Evolutionary conservation across 2,888 invertebrate genomes (phyloP), one percentile per base, ranked within the genome.

Genomic region (Eupithecia exiguata): DNA sequence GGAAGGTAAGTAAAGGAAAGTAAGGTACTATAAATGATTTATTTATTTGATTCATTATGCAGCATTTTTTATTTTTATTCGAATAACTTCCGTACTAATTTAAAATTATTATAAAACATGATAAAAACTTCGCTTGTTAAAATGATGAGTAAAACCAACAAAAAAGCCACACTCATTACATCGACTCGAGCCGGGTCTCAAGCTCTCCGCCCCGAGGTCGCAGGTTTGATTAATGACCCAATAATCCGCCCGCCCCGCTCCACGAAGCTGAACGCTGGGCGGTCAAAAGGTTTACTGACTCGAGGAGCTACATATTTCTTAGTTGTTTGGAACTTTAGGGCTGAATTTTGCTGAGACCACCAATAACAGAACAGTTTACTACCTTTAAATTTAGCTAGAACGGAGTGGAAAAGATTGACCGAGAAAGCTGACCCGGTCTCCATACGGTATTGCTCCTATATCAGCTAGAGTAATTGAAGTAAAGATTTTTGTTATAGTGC

Each of bases 221-320:
- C 78, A 85, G 88, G 86, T 82, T 89, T 93, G 94, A 94, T 94
- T 94, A 94, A 94, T 94, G 93, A 92, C 89, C 91, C 92, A 93
- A 93, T 94, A 93, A 94, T 92, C 92, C 93, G 84, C 85, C 87
- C 89, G 89, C 87, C 87, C 89, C 87, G 85, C 92, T 92, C 91
- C 93, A 93, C 91, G 94, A 94, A 93, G 94, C 93, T 90, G 94
- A 93, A 91, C 92, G 93, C 92, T 93, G 93, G 91, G 86, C 92
- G 93, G 94, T 92, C 94, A 93, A 93, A 92, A 93, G 93, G 94
- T 93, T 93, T 93, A 92, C 92, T 93, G 92, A 91, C 93, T 92
- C 86, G 84, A 83, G 85, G 86, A 87, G 87, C 82, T 83, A n/a
- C n/a, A n/a, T n/a, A 79, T 78, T 80, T 79, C 80, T 78, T 75